These are phyloP conservation scores for Telenomus remus DNA, from an alignment of 1,140 invertebrate genomes.

Conservation along the genomic window DNA sequence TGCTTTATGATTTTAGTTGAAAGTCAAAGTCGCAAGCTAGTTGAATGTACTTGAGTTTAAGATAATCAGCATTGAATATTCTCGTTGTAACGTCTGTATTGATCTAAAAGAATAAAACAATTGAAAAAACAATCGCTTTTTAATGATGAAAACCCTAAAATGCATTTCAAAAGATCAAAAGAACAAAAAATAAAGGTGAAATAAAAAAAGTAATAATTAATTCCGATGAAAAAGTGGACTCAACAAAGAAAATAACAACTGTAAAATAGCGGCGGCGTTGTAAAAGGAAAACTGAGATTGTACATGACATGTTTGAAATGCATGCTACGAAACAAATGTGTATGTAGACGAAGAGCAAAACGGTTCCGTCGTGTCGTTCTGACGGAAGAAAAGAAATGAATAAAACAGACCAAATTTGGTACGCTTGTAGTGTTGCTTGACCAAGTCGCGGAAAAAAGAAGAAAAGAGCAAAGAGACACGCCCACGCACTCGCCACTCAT, in stretches of 20 bases:
- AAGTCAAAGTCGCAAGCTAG: too few relatives aligned
- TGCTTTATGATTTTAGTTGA: too few relatives aligned
- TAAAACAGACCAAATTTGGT: constrained; percentile 23
- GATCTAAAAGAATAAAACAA: too few relatives aligned
- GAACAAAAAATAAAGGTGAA: not conserved
- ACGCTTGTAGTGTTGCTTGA: constrained; percentile 39
- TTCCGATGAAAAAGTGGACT: not conserved
- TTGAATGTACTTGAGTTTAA: too few relatives aligned
- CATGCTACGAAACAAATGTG: constrained; percentile 16
- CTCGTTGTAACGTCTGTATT: too few relatives aligned
- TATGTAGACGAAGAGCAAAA: constrained; percentile 16
- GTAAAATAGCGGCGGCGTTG: constrained; percentile 14
- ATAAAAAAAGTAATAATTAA: too few relatives aligned
- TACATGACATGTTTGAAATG: constrained; percentile 32
- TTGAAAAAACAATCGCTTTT: too few relatives aligned
- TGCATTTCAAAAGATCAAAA: not conserved
- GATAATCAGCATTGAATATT: too few relatives aligned
- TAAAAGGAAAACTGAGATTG: constrained; percentile 13
- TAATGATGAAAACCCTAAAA: not conserved
- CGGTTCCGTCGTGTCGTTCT: constrained; percentile 12
- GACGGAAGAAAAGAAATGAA: constrained; percentile 16
- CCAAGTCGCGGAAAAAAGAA: constrained; percentile 55
- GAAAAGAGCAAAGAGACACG: constrained; percentile 60
- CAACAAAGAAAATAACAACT: not conserved
- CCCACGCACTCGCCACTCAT: constrained; percentile 46